phyloP scores from a whole-genome alignment of 2,113 vertebrate species.

The Polyodon spathula region DNA sequence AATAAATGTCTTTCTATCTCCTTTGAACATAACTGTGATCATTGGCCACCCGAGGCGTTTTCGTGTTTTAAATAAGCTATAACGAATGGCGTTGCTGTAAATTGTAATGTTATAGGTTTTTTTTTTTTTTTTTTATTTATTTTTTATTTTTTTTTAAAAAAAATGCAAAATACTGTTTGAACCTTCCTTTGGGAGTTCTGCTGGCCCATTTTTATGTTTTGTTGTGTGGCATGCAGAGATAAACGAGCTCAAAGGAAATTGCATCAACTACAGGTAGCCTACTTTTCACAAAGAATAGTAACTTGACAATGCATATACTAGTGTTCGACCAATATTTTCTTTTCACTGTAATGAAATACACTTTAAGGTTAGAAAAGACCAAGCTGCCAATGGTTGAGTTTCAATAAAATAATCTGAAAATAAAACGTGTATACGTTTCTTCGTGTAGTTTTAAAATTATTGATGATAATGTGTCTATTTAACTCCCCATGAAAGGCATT shows the following conservation, averaged over 20 bases:
- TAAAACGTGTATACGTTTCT: too few relatives aligned
- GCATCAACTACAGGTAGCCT: not conserved
- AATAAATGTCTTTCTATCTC: not conserved
- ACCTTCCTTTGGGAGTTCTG: not conserved
- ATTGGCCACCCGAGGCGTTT: slow-evolving; percentile 1
- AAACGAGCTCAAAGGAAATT: not conserved
- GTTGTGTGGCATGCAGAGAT: not conserved
- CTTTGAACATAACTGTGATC: not conserved
- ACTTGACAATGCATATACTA: not conserved
- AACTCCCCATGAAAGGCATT: too few relatives aligned
- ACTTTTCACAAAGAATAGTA: not conserved
- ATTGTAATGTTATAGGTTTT: not conserved
- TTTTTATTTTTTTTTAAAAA: too few relatives aligned
- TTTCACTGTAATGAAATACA: too few relatives aligned
- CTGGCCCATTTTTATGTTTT: not conserved
- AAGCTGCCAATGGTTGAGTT: too few relatives aligned
- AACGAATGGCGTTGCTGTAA: not conserved
- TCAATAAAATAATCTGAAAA: too few relatives aligned
- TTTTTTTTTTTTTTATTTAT: not conserved
- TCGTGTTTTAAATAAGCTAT: not conserved
- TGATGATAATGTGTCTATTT: too few relatives aligned
- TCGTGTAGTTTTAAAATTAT: too few relatives aligned
- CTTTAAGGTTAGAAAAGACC: too few relatives aligned
- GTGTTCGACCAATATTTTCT: not conserved
- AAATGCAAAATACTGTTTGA: not conserved